A percentile compares a stretch with the other conserved stretches of the same genome.
Evolutionary conservation across 2,113 vertebrate genomes (phyloP).

Genomic region (Telmatochromis sp.): DNA sequence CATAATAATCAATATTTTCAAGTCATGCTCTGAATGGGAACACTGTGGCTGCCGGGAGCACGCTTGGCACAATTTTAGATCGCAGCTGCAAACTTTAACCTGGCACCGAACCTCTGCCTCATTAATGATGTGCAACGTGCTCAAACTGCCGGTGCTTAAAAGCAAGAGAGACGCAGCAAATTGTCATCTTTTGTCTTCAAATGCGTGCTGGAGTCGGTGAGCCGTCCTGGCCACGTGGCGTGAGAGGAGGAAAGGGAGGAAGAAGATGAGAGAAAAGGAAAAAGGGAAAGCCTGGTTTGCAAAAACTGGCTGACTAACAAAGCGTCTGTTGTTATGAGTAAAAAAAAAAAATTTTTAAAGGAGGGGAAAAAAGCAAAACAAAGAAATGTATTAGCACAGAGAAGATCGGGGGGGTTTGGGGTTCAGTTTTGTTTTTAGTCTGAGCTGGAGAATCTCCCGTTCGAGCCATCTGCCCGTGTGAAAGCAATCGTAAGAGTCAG

Average conservation of each 20-base stretch:
- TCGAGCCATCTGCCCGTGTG: conserved; percentile 43
- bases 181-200: conserved; percentile 18
- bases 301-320: neutral
- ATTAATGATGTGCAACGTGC: conserved; percentile 8
- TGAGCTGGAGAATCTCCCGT: conserved; percentile 28
- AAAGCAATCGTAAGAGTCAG: conserved; percentile 33
- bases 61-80: neutral
- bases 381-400: conserved; percentile 9
- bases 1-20: neutral
- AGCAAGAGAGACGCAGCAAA: neutral
- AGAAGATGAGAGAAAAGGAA: neutral
- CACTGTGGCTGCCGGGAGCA: neutral
- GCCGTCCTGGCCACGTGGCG: conserved; percentile 12
- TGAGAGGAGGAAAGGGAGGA: conserved; percentile 5
- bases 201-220: neutral
- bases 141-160: neutral
- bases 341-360: neutral
- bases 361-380: neutral
- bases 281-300: conserved; percentile 18
- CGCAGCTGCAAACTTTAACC: neutral
- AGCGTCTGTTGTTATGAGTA: conserved; percentile 23
- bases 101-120: neutral
- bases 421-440: conserved; percentile 38
- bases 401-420: neutral
- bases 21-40: neutral